phyloP scores from a whole-genome alignment of 2,888 invertebrate genomes.

The Pyrrhosoma nymphula region DNA sequence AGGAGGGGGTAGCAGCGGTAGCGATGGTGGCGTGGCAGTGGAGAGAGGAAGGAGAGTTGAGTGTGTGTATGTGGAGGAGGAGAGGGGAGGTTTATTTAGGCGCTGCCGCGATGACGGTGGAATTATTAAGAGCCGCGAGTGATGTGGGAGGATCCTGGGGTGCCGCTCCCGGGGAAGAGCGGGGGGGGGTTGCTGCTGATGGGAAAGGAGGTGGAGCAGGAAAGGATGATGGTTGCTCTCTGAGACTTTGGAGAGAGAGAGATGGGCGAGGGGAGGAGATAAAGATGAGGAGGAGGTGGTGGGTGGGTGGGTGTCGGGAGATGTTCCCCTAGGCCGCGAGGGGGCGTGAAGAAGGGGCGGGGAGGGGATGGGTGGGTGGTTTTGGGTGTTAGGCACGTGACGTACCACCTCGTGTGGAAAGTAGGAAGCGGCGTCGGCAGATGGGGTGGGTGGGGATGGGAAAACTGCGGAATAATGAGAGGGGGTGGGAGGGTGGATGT shows the following conservation, averaged over 20 bases:
- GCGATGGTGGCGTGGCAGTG: neutral
- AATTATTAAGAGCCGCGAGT: conserved; percentile 66
- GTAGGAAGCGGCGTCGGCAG: conserved; percentile 39
- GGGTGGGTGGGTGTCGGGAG: neutral
- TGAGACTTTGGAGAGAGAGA: neutral
- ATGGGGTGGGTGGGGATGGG: neutral
- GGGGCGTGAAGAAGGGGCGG: neutral
- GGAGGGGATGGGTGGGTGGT: neutral
- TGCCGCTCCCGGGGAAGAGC: neutral
- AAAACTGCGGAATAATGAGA: conserved; percentile 45
- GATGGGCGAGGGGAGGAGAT: neutral
- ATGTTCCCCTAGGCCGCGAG: neutral
- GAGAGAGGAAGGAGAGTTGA: neutral
- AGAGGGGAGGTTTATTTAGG: conserved; percentile 61
- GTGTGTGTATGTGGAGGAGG: too few relatives aligned
- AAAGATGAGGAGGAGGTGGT: neutral
- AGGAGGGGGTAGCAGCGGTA: too few relatives aligned
- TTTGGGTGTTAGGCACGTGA: conserved; percentile 46
- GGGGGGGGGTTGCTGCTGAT: neutral
- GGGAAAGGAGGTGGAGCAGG: conserved; percentile 37
- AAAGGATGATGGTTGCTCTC: conserved; percentile 22
- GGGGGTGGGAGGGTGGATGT: neutral
- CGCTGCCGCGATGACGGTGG: conserved; percentile 60
- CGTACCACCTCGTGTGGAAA: conserved; percentile 55
- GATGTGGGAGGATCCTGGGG: conserved; percentile 33